These are phyloP conservation scores for Xiphophorus hellerii DNA, from an alignment of 2,113 vertebrate genomes.

Conservation along the genomic window DNA sequence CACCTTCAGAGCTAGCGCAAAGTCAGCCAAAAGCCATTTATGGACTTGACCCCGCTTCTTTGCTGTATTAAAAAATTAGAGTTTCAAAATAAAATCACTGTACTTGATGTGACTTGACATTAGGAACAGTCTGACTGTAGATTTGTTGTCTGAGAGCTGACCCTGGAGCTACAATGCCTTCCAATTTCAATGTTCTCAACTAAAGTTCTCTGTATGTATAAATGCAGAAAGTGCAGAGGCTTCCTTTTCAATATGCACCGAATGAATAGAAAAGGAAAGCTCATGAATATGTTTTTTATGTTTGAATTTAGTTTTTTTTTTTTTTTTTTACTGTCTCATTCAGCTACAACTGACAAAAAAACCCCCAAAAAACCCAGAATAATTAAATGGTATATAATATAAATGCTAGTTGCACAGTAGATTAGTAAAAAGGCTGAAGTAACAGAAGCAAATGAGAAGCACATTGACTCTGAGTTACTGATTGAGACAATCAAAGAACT, in stretches of 20 bases:
- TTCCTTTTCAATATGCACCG: too few relatives aligned
- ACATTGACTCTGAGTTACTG: neutral
- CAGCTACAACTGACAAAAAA: neutral
- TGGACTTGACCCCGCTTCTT: conserved; percentile 15
- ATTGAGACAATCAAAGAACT: neutral
- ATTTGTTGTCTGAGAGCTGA: conserved; percentile 19
- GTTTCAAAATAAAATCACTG: neutral
- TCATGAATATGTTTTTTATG: too few relatives aligned
- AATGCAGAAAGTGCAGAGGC: neutral
- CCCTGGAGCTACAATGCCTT: neutral
- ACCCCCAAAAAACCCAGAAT: neutral
- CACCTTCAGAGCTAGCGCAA: conserved; percentile 13
- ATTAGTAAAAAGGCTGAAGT: neutral
- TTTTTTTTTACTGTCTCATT: neutral
- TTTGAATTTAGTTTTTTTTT: too few relatives aligned
- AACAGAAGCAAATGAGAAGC: neutral
- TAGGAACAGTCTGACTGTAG: conserved; percentile 1
- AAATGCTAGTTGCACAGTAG: neutral
- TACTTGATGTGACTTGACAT: conserved; percentile 13
- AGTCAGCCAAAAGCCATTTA: conserved; percentile 34
- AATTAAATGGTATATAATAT: too few relatives aligned
- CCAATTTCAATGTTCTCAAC: neutral
- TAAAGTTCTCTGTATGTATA: neutral
- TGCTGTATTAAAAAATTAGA: conserved; percentile 24
- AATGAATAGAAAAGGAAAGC: neutral